Evolutionary conservation across 2,888 invertebrate genomes (phyloP), one percentile per base, ranked within the genome.

Genomic region (Strigamia crassipes): DNA sequence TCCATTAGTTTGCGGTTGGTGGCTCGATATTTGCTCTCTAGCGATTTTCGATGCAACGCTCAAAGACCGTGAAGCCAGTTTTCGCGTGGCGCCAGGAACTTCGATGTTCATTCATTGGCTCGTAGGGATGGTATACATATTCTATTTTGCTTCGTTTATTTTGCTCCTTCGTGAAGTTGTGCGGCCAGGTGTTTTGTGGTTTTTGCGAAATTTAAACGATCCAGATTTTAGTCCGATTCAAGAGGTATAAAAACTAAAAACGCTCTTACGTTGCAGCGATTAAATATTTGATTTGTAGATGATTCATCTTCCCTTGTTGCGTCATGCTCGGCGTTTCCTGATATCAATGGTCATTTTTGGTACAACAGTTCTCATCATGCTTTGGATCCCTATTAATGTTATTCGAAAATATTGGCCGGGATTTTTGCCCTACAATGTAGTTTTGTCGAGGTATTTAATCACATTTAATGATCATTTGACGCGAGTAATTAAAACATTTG

Each of bases 151-250:
- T 9, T 97, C 97, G 0, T 99, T 97, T 87, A 95, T 99, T 73
- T 90, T 97, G 21, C 90, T 99, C 2, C 88, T 99, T 31, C 90
- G 99, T 81, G 99, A 99, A 89, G 96, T 98, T 0, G 88, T 99
- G 51, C 91, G 99, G 81, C 99, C 99, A 0, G 99, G 99, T 0
- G 97, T 99, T 0, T 90, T 99, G 2, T 99, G 99, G 99, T 99
- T 99, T 88, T 90, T 99, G 85, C 92, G 98, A 85, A 99, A 99
- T 88, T 90, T 99, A 83, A 99, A 99, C 88, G 99, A 99, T 89
- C 99, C 99, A 0, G 99, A 99, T 86, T 99, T 99, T 86, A 99
- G 98, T 89, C 99, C 99, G 9, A 97, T 99, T 83, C 97, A 96
- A 90, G 96, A 91, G 88, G 90, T 90, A 84, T 83, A 41, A 8